These are phyloP conservation scores for Syngnathus floridae DNA, from an alignment of 2,113 vertebrate species.

Conservation along the genomic window DNA sequence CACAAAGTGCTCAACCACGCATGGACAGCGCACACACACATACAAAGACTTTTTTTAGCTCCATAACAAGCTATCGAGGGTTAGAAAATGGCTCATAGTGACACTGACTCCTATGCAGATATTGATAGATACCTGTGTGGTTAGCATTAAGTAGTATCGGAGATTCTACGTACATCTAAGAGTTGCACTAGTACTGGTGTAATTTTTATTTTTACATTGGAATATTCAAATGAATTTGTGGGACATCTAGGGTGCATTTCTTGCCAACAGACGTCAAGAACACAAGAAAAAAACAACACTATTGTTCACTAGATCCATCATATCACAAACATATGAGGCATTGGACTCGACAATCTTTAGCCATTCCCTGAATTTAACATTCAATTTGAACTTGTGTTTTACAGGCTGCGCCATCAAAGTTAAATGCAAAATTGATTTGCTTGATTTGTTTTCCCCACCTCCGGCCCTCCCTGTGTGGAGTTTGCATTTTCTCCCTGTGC, in stretches of 20 bases:
- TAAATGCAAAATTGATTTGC: no score
- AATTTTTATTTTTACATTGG: slow-evolving; percentile 20
- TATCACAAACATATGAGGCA: not conserved
- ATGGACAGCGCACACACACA: slow-evolving; percentile 46
- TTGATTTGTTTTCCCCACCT: no score
- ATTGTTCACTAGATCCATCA: not conserved
- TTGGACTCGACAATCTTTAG: not conserved
- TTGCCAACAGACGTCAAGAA: not conserved
- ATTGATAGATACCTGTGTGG: slow-evolving; percentile 18
- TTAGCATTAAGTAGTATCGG: not conserved
- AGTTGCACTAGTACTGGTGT: slow-evolving; percentile 2
- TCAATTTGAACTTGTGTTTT: not conserved
- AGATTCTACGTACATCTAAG: slow-evolving; percentile 11
- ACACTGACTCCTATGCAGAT: slow-evolving; percentile 20
- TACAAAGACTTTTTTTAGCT: slow-evolving; percentile 49
- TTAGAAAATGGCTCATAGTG: slow-evolving; percentile 17
- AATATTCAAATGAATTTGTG: not conserved
- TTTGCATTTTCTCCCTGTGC: no score
- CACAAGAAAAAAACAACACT: not conserved
- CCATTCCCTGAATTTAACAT: not conserved
- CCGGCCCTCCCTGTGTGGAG: no score
- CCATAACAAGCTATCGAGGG: slow-evolving; percentile 53
- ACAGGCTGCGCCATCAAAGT: no score
- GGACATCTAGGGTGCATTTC: not conserved
- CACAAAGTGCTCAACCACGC: slow-evolving; percentile 69